phyloP scores from a whole-genome alignment of 2,888 invertebrate species.

The Lasioglossum figueresi region DNA sequence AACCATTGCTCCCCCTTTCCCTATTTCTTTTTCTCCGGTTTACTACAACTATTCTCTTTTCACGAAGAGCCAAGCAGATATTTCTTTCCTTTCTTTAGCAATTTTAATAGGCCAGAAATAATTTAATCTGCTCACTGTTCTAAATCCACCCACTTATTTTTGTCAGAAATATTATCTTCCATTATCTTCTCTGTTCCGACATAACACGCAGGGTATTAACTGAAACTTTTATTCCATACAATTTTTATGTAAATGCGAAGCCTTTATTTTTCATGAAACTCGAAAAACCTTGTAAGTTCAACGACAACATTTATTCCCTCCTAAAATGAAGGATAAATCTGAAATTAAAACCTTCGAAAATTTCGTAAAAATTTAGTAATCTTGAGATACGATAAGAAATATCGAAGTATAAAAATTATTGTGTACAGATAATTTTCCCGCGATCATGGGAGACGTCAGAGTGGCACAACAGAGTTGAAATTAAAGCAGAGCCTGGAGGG shows the following conservation, averaged over 20 bases:
- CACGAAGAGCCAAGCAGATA: too few relatives aligned
- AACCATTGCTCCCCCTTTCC: background rate
- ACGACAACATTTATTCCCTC: background rate
- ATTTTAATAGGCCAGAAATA: background rate
- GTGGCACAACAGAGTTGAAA: background rate
- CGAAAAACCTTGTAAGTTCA: background rate
- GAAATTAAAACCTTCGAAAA: background rate
- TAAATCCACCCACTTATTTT: too few relatives aligned
- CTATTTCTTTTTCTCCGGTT: background rate
- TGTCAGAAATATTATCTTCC: too few relatives aligned
- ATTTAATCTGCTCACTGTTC: background rate
- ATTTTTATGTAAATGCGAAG: background rate
- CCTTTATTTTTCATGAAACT: background rate
- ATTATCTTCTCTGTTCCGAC: too few relatives aligned
- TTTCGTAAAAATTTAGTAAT: too few relatives aligned
- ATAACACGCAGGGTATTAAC: background rate
- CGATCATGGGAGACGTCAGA: background rate
- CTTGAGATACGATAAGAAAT: too few relatives aligned
- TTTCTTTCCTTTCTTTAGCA: background rate
- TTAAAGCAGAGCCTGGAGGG: background rate
- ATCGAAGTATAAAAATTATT: background rate
- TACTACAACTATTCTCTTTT: background rate
- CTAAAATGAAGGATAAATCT: background rate
- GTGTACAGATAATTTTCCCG: background rate
- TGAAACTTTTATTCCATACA: background rate